Evolutionary conservation across 1,140 invertebrate species (phyloP), one percentile per base, ranked within the genome.

Genomic region (Lepidostoma basale): DNA sequence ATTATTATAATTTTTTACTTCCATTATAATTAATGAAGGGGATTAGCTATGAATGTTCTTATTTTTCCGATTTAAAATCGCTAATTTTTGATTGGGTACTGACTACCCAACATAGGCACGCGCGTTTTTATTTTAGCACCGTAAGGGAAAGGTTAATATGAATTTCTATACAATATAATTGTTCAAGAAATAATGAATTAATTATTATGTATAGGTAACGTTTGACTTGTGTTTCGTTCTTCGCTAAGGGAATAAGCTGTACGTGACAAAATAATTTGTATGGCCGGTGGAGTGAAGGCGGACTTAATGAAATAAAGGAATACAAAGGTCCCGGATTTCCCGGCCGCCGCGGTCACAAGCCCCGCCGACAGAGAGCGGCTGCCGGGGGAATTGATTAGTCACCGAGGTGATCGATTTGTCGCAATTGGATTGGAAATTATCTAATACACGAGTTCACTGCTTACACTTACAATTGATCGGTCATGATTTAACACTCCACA

Each of bases 221-320:
- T 33, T 33, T 12, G 30, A 33, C 30, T 6, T 33, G 5, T 33
- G 5, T 33, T 12, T 12, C 5, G 12, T 6, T 33, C 5, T 6
- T 12, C 30, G 30, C 12, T 33, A 5, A 33, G 30, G 6, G 30
- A 5, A 6, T 6, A 5, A 6, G 30, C 16, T 3, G 30, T 16
- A 39, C 54, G 62, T 64, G 44, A 59, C 65, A 47, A 60, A 14
- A 22, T 60, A 59, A 60, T 67, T n/a, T 60, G 65, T 67, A 56
- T 18, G 12, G 20, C 30, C 22, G 16, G 44, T 25, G 40, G 16
- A 23, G 4, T 59, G 20, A 67, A 60, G 59, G 59, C 65, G 36
- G 40, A 60, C 60, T 67, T 67, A 67, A 67, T 67, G 59, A 67
- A 67, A 67, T 60, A 45, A 67, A 67, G 40, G 22, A 23, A 22